These are phyloP conservation scores for Macrobrachium rosenbergii DNA, from an alignment of 1,140 invertebrate genomes.

Conservation along the genomic window DNA sequence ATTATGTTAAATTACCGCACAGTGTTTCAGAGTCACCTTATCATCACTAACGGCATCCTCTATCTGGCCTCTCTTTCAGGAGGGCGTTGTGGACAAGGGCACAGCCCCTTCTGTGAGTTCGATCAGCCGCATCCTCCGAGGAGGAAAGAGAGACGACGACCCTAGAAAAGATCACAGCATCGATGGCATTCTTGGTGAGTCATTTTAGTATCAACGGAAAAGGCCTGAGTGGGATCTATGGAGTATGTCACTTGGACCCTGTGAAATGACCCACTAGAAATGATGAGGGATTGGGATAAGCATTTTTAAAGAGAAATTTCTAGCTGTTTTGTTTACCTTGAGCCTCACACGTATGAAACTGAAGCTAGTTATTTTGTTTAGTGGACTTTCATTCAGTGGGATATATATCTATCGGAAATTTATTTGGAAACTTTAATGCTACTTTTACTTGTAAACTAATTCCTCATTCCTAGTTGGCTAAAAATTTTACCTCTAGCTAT, in stretches of 20 bases:
- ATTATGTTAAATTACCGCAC: neutral
- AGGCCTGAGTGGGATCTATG: no score
- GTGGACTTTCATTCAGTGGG: no score
- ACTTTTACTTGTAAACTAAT: neutral
- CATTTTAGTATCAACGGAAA: no score
- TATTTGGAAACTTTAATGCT: neutral
- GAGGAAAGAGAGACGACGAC: conserved; percentile 63
- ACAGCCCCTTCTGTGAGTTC: conserved; percentile 95
- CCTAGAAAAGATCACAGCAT: conserved; percentile 63
- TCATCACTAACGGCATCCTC: neutral
- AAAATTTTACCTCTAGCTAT: no score
- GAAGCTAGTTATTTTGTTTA: no score
- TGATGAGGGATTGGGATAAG: no score
- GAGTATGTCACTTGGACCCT: neutral
- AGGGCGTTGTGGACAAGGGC: conserved; percentile 93
- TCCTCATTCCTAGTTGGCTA: no score
- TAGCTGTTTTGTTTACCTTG: no score
- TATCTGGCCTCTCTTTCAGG: conserved; percentile 76
- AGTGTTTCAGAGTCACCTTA: neutral
- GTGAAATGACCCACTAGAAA: neutral
- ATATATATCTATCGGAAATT: no score
- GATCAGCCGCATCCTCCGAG: conserved; percentile 88
- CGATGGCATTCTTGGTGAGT: conserved; percentile 47
- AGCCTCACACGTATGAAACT: no score
- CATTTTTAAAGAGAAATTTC: no score